Evolutionary conservation across 92 coral and sea anemone genomes (phyloP).

Genomic region (Meandrina meandrites): DNA sequence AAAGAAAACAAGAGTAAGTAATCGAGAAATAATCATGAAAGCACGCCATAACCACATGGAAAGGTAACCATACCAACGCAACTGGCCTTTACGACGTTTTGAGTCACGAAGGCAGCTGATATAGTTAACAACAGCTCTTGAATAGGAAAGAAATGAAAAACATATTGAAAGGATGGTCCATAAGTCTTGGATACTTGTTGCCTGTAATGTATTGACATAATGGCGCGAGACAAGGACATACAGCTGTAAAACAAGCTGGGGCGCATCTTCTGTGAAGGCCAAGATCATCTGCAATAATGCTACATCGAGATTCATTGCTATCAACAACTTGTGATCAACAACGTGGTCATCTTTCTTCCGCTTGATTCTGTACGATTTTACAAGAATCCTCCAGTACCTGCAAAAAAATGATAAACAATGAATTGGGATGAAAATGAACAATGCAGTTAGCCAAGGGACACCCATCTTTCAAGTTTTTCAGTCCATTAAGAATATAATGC

Average conservation of each 20-base stretch:
- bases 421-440: background rate
- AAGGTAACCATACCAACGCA: slow-evolving; percentile 84
- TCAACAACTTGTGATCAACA: slow-evolving; percentile 60
- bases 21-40: slow-evolving; percentile 76
- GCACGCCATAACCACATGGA: slow-evolving; percentile 89
- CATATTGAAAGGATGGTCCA: slow-evolving; percentile 77
- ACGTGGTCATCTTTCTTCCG: slow-evolving; percentile 50
- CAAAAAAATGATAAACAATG: background rate
- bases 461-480: no score
- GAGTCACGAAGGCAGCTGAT: slow-evolving; percentile 73
- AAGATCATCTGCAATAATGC: slow-evolving; percentile 84
- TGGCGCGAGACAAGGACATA: slow-evolving; percentile 69
- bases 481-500: no score
- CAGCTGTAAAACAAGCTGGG: slow-evolving; percentile 81
- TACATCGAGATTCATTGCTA: slow-evolving; percentile 75
- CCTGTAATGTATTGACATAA: slow-evolving; percentile 37
- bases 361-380: slow-evolving; percentile 64
- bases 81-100: slow-evolving; percentile 74
- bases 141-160: slow-evolving; percentile 82
- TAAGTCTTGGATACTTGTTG: slow-evolving; percentile 64
- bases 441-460: background rate
- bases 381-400: slow-evolving; percentile 81
- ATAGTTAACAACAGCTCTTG: slow-evolving; percentile 82
- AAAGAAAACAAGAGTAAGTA: slow-evolving; percentile 78
- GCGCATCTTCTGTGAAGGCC: slow-evolving; percentile 89